phyloP scores from a whole-genome alignment of 64 coral and sea anemone genomes.

The Dendronephthya gigantea region DNA sequence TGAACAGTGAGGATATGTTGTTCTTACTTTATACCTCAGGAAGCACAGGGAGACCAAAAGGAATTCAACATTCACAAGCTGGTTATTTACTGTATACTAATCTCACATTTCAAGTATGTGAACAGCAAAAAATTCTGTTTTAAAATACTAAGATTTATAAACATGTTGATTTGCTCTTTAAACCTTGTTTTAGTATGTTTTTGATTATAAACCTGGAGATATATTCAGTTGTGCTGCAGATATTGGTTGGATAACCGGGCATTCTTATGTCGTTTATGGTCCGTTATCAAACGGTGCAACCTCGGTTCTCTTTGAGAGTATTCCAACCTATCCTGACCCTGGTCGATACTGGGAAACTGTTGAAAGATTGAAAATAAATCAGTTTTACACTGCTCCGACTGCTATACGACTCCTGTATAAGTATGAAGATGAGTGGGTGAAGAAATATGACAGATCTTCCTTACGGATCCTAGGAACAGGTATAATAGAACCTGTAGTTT shows the following conservation, averaged over 20 bases:
- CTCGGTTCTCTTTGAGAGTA: constrained; percentile 79
- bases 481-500: not conserved
- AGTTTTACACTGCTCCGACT: constrained; percentile 84
- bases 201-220: constrained; percentile 78
- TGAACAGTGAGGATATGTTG: constrained; percentile 86
- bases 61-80: constrained; percentile 85
- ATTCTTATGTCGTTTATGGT: constrained; percentile 93
- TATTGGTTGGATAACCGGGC: constrained; percentile 95
- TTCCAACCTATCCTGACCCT: constrained; percentile 86
- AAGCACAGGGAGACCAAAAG: constrained; percentile 91
- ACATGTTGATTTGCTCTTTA: not conserved
- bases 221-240: constrained; percentile 91
- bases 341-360: constrained; percentile 98
- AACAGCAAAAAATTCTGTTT: too few relatives aligned
- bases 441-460: constrained; percentile 85
- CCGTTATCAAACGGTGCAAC: constrained; percentile 85
- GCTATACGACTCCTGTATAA: constrained; percentile 74
- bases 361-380: constrained; percentile 62
- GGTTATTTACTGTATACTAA: constrained; percentile 89
- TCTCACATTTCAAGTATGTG: constrained; percentile 64
- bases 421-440: constrained; percentile 68
- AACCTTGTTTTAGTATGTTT: constrained; percentile 48
- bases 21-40: constrained; percentile 93
- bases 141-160: too few relatives aligned
- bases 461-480: constrained; percentile 70